Evolutionary conservation across 2,888 invertebrate genomes (phyloP).

Genomic region (Cryptus armator): DNA sequence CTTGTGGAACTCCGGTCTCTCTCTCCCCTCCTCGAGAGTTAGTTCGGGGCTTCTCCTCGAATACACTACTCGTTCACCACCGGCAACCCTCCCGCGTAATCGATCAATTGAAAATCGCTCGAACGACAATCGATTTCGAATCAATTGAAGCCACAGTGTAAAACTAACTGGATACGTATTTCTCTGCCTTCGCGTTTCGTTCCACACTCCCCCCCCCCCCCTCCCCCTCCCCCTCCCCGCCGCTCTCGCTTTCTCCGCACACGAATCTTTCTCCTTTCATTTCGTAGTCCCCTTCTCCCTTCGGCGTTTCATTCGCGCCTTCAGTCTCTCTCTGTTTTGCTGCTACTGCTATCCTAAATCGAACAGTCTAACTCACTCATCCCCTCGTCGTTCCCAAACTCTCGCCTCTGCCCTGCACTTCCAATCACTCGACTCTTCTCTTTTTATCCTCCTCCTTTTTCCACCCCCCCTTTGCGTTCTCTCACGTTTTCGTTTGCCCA

Average conservation of each 20-base stretch:
- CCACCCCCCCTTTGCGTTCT: slow-evolving; percentile 49
- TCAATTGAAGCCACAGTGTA: slow-evolving; percentile 83
- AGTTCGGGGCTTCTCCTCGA: slow-evolving; percentile 9
- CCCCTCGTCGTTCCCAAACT: slow-evolving; percentile 59
- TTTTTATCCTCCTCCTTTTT: slow-evolving; percentile 10
- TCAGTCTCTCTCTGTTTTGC: slow-evolving; percentile 27
- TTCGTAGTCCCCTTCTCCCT: slow-evolving; percentile 31
- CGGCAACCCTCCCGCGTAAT: slow-evolving; percentile 74
- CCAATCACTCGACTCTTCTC: slow-evolving; percentile 40
- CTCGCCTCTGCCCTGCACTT: slow-evolving; percentile 54
- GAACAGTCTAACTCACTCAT: slow-evolving; percentile 58
- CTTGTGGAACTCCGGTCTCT: slow-evolving; percentile 32
- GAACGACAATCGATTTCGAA: slow-evolving; percentile 84
- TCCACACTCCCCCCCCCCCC: slow-evolving; percentile 44
- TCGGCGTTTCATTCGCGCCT: slow-evolving; percentile 46
- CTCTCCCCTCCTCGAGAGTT: slow-evolving; percentile 21
- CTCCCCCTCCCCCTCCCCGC: slow-evolving; percentile 40
- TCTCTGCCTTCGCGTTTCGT: slow-evolving; percentile 57
- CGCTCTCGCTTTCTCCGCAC: slow-evolving; percentile 45
- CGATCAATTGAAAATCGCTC: slow-evolving; percentile 84
- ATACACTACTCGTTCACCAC: slow-evolving; percentile 13
- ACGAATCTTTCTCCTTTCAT: slow-evolving; percentile 30
- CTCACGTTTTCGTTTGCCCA: slow-evolving; percentile 57
- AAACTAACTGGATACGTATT: slow-evolving; percentile 84
- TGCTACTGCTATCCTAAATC: slow-evolving; percentile 58